Percentiles rank a stretch among this genome's conserved stretches.
Conservation (phyloP, 2,113 vertebrate genomes). For the Lagopus leucura region DNA sequence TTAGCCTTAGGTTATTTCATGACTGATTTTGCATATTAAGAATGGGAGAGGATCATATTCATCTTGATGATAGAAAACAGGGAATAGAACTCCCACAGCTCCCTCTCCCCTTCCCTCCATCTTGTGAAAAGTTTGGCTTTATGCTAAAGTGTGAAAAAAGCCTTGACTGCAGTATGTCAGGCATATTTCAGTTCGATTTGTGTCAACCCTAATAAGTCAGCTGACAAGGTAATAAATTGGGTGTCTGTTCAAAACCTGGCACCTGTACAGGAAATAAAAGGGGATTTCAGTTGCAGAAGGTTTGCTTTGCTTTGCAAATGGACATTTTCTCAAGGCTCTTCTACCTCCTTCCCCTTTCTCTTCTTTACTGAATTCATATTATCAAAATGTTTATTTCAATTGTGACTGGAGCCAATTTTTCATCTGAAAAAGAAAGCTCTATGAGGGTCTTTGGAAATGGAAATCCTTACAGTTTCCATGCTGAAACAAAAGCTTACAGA, state of each 20-base stretch:
- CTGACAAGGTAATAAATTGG: constrained; percentile 80
- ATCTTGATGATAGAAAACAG: constrained; percentile 75
- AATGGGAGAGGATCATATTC: constrained; percentile 70
- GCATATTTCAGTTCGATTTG: constrained; percentile 78
- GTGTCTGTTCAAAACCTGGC: constrained; percentile 77
- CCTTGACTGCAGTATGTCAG: constrained; percentile 67
- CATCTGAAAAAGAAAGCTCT: constrained; percentile 35
- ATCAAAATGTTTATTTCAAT: constrained; percentile 60
- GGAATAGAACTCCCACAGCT: constrained; percentile 70
- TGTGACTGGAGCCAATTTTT: constrained; percentile 52
- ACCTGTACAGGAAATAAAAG: constrained; percentile 82
- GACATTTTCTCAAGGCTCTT: constrained; percentile 54
- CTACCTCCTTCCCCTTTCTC: not conserved
- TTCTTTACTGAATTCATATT: constrained; percentile 49
- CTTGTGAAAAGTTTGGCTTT: constrained; percentile 73
- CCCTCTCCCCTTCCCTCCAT: constrained; percentile 49
- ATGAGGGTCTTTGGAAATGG: constrained; percentile 33
- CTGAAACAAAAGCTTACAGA: constrained; percentile 47
- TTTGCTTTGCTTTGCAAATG: constrained; percentile 74
- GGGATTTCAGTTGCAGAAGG: constrained; percentile 71
- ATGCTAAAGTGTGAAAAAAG: constrained; percentile 67
- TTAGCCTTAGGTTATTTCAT: constrained; percentile 73
- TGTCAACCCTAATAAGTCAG: constrained; percentile 81
- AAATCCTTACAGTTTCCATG: constrained; percentile 23
- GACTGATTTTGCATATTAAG: constrained; percentile 63